These are phyloP conservation scores for Poeciliopsis presidionis DNA, from an alignment of 2,797 vertebrate species.

Conservation along the genomic window DNA sequence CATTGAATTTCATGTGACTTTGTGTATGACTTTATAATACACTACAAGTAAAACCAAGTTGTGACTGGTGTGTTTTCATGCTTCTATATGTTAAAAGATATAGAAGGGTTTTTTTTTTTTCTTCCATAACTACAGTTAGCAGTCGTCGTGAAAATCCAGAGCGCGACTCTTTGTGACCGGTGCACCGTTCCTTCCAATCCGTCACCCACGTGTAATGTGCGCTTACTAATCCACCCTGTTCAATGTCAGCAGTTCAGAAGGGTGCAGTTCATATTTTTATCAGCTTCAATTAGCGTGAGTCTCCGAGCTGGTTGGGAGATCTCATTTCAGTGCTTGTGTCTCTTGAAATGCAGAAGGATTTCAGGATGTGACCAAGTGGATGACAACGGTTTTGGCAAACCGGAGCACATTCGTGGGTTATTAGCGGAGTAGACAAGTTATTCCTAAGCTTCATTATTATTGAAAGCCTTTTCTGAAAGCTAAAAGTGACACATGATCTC, in stretches of 20 bases:
- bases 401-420: slow-evolving; percentile 14
- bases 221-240: slow-evolving; percentile 87
- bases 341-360: slow-evolving; percentile 57
- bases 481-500: slow-evolving; percentile 21
- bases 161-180: slow-evolving; percentile 31
- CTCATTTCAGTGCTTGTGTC: slow-evolving; percentile 83
- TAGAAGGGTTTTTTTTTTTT: slow-evolving; percentile 15
- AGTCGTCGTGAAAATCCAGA: slow-evolving; percentile 10
- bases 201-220: slow-evolving; percentile 94
- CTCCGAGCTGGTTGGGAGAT: slow-evolving; percentile 83
- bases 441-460: slow-evolving; percentile 14
- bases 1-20: slow-evolving; percentile 32
- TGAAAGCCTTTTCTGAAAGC: slow-evolving; percentile 19
- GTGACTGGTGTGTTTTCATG: not conserved
- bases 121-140: slow-evolving; percentile 18
- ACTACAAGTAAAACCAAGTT: slow-evolving; percentile 60
- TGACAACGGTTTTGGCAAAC: slow-evolving; percentile 51
- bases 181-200: slow-evolving; percentile 58
- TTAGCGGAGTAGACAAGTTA: slow-evolving; percentile 14
- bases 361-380: slow-evolving; percentile 45
- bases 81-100: slow-evolving; percentile 5
- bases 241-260: slow-evolving; percentile 93
- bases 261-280: slow-evolving; percentile 90
- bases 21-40: slow-evolving; percentile 38
- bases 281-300: slow-evolving; percentile 91